Conservation (phyloP, 2,888 invertebrate genomes). For the Drosophila suboccidentalis region DNA sequence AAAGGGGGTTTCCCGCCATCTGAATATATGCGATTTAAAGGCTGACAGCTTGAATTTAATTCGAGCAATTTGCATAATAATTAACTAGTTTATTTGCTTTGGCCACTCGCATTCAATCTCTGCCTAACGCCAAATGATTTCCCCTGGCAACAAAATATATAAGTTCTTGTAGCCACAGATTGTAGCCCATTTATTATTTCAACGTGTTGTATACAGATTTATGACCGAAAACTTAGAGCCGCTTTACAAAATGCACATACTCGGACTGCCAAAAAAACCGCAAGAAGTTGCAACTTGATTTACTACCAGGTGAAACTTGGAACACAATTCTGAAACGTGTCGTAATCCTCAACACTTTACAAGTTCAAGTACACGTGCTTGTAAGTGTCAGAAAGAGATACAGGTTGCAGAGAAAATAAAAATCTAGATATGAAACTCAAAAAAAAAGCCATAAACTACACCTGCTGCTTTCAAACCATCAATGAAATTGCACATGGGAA, state of each 20-base stretch:
- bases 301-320: constrained; percentile 12
- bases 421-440: not conserved
- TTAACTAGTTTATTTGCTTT: constrained; percentile 26
- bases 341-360: not conserved
- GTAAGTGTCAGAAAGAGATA: not conserved
- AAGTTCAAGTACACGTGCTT: not conserved
- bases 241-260: constrained; percentile 4
- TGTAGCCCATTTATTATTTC: constrained; percentile 29
- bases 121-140: constrained; percentile 28
- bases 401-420: constrained; percentile 4
- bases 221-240: constrained; percentile 30
- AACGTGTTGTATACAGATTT: constrained; percentile 42
- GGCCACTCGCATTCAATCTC: constrained; percentile 9
- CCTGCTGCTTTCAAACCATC: not conserved
- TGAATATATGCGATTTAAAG: constrained; percentile 12
- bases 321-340: not conserved
- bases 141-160: constrained; percentile 13
- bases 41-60: constrained; percentile 29
- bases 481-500: not conserved
- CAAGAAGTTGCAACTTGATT: constrained; percentile 32
- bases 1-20: not conserved
- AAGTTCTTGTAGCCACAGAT: not conserved
- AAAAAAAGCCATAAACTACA: not conserved
- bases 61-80: constrained; percentile 45
- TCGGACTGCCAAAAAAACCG: not conserved